These are phyloP conservation scores for Motacilla tschutschensis DNA, from an alignment of 2,113 vertebrate species.

Conservation along the genomic window DNA sequence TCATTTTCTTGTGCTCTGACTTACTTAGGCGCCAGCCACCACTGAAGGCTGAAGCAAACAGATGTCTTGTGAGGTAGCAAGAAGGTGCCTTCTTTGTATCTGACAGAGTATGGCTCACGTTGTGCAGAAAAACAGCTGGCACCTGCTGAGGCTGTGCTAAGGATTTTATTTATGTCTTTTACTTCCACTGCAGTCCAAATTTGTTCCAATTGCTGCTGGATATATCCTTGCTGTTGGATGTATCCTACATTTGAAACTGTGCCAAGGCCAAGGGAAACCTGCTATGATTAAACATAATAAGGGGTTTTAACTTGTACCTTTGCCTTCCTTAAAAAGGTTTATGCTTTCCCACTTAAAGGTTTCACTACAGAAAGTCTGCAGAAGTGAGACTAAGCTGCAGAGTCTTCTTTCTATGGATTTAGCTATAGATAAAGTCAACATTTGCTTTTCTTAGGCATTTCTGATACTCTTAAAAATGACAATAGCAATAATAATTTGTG, in stretches of 20 bases:
- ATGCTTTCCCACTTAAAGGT: neutral
- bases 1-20: neutral
- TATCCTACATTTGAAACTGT: neutral
- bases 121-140: neutral
- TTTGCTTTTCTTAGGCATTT: neutral
- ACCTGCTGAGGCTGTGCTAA: neutral
- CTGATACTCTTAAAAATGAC: neutral
- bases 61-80: neutral
- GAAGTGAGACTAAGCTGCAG: neutral
- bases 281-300: neutral
- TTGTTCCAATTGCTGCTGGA: neutral
- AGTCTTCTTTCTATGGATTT: neutral
- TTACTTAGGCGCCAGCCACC: neutral
- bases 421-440: neutral
- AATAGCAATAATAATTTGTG: neutral
- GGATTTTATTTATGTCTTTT: neutral
- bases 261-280: neutral
- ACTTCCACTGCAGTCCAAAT: neutral
- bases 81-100: neutral
- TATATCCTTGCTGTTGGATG: neutral
- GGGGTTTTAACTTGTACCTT: neutral
- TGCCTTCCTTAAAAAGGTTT: neutral
- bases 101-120: accelerated
- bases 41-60: neutral
- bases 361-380: neutral